Evolutionary conservation across 1,140 invertebrate genomes (phyloP), one percentile per base, ranked within the genome.

Genomic region (Drosophila nannoptera): DNA sequence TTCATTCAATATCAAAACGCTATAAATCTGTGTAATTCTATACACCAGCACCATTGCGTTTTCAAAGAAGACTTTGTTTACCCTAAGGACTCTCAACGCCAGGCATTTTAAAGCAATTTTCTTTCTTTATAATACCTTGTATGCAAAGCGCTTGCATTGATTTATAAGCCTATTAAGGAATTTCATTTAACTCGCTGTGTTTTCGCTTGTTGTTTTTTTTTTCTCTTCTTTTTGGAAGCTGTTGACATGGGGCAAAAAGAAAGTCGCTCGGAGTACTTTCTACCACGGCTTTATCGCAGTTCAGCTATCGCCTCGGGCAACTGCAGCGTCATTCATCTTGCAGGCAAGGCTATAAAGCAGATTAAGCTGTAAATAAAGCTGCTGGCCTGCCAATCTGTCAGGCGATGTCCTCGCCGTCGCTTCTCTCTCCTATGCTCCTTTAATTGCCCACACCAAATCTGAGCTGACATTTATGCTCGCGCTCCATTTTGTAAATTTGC

Each of bases 281-380:
- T 62, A 68, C 64, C 22, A 42, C 16, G 35, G 61, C 14, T 48
- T 59, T 70, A 82, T 82, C 74, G 63, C 73, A 49, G 35, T 46
- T 71, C 38, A 59, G 60, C 69, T 81, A 82, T 82, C 78, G 78
- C 78, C 61, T 38, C 56, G 48, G 48, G 70, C 62, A 60, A 65
- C 59, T 75, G 54, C 48, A 45, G 35, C 72, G 72, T 73, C 80
- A 84, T 83, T 84, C 80, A 73, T 83, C 80, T 83, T 84, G 68
- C 60, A 43, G 65, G 14, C 36, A 14, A 54, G 55, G 50, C 64
- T 40, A 55, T 74, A 78, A 69, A 43, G 58, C 64, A 82, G 76
- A 82, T 82, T 81, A 82, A 78, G 77, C 62, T 66, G 80, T 77
- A 83, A 78, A 83, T 84, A 78, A 84, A 83, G 59, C 52, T 83